Base-by-base conservation (phyloP, 2,797 vertebrate species). In the Cynodonichthys magdalenae region DNA sequence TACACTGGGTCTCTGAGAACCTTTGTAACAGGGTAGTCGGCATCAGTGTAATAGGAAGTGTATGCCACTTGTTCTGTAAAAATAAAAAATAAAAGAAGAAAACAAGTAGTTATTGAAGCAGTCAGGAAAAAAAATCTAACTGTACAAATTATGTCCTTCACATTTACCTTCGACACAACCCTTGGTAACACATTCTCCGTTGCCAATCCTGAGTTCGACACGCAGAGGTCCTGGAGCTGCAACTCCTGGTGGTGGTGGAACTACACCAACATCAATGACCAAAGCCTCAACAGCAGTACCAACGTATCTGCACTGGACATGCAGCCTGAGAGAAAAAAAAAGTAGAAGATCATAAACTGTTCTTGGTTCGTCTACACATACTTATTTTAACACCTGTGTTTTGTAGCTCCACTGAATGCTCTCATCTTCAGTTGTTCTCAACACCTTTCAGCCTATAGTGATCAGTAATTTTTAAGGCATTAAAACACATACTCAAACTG, bases 181-280 rank as follows among this genome's bases (percentile, higher is more conserved):
- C 76, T 92, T 92, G 28, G 0, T 0, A 1, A 0, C 0, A 72
- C 90, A 93, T 7, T n/a, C 1, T 42, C 92, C 88, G n/a, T 77
- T 92, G 69, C 15, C 91, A 54, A 93, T 52, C 52, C 78, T 70
- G 56, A 94, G 83, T 50, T 87, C 86, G 53, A 91, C 85, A 17
- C 42, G 44, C 19, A 93, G 42, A 14, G 79, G 80, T 69, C 91
- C 91, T 69, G 57, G 68, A 72, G 63, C 82, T 71, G 72, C 80
- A 41, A 82, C 58, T 41, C 85, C 69, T 1, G 1, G 20, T 19
- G 87, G 89, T 36, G 69, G 24, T 53, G 66, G 65, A 65, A 84
- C 1, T 0, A 2, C 0, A 5, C 28, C 31, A 45, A 89, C 79
- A 18, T 88, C 79, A 65, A 87, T 1, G 12, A 87, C 52, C 59